These are phyloP conservation scores for Lepidothrix coronata DNA, from an alignment of 2,113 vertebrate genomes.

Conservation along the genomic window DNA sequence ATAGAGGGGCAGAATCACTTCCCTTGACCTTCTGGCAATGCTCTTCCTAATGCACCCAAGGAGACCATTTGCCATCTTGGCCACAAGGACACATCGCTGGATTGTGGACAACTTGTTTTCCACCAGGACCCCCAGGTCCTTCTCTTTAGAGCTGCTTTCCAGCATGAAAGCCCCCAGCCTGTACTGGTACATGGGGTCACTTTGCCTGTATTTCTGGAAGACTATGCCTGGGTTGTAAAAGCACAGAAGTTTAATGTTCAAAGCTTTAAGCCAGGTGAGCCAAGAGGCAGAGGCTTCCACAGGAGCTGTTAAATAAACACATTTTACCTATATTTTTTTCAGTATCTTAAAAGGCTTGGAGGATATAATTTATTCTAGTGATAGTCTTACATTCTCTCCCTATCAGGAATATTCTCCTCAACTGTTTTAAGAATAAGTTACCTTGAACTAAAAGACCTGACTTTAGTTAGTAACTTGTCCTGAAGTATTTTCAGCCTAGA, in stretches of 20 bases:
- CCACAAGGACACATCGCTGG: background rate
- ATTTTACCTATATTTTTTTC: background rate
- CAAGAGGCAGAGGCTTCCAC: background rate
- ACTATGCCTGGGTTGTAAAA: background rate
- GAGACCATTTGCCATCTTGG: too few relatives aligned
- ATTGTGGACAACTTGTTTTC: accelerated
- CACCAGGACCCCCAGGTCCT: background rate
- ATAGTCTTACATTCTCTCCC: background rate
- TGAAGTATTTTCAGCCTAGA: background rate
- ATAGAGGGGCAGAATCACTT: background rate
- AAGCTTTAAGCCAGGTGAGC: background rate
- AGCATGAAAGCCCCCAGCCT: background rate
- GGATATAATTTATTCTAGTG: background rate
- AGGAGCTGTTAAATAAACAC: background rate
- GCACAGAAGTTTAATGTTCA: background rate
- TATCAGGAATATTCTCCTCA: background rate
- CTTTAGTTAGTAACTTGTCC: background rate
- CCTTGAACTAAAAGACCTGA: background rate
- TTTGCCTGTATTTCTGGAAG: background rate
- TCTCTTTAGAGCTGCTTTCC: background rate
- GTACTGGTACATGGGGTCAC: too few relatives aligned
- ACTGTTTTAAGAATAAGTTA: background rate
- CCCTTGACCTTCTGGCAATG: accelerated
- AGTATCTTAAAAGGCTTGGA: background rate
- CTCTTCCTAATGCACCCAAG: background rate